These are phyloP conservation scores for Steinernema carpocapsae DNA, from an alignment of 2,888 invertebrate genomes.

Conservation along the genomic window DNA sequence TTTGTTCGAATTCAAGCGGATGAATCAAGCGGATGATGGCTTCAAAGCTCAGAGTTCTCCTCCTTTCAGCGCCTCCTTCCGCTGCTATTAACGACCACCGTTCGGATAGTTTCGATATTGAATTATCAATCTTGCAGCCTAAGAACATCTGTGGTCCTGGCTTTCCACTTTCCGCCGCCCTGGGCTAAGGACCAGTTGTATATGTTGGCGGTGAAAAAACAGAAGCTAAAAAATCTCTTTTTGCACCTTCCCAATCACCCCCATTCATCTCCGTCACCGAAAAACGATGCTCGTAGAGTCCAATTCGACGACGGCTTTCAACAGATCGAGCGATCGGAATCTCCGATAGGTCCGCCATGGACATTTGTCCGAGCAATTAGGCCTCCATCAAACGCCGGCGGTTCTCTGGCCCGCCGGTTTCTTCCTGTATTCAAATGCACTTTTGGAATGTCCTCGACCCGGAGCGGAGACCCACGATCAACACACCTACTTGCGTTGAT, in stretches of 20 bases:
- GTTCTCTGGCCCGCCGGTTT: not conserved
- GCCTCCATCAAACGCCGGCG: not conserved
- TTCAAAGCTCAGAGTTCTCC: no score
- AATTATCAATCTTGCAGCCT: slow-evolving; percentile 2
- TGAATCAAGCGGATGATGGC: no score
- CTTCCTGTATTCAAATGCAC: not conserved
- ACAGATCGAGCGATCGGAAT: slow-evolving; percentile 1
- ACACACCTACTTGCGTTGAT: not conserved
- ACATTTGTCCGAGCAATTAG: slow-evolving; percentile 33
- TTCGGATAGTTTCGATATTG: not conserved
- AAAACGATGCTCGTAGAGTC: slow-evolving; percentile 15
- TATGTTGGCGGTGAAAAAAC: slow-evolving; percentile 10
- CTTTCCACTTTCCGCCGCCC: not conserved
- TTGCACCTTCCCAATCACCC: slow-evolving; percentile 30
- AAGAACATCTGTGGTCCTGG: not conserved
- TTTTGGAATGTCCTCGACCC: not conserved
- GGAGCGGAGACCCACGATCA: not conserved
- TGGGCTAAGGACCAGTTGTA: not conserved
- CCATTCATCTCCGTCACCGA: slow-evolving; percentile 27
- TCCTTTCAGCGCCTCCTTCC: no score
- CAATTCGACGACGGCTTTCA: slow-evolving; percentile 6
- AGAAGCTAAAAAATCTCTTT: slow-evolving; percentile 22
- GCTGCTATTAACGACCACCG: no score
- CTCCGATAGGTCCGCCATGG: not conserved
- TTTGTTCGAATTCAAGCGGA: no score